These are phyloP conservation scores for Carassius carassius DNA, from an alignment of 2,113 vertebrate species.

Conservation along the genomic window DNA sequence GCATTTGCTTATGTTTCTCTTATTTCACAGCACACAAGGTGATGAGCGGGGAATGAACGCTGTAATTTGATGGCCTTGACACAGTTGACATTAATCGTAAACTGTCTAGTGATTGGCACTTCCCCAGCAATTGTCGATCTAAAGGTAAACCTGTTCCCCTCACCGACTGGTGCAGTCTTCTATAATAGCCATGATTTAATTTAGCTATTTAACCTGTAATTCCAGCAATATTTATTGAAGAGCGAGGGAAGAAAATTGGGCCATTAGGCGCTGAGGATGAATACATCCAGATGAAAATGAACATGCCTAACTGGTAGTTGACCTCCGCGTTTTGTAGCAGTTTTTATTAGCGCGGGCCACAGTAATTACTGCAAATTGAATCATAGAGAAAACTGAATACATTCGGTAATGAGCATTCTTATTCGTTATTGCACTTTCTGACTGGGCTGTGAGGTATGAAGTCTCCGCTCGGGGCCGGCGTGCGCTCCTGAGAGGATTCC, in stretches of 20 bases:
- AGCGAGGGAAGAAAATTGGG: constrained; percentile 95
- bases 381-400: constrained; percentile 92
- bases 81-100: constrained; percentile 82
- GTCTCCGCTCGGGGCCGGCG: constrained; percentile 22
- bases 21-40: constrained; percentile 39
- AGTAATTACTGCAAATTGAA: constrained; percentile 97
- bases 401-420: constrained; percentile 95
- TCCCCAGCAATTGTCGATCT: constrained; percentile 89
- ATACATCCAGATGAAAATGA: constrained; percentile 99
- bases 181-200: constrained; percentile 99
- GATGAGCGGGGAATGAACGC: constrained; percentile 50
- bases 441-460: constrained; percentile 52
- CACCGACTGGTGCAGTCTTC: constrained; percentile 75
- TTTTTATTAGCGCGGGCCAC: constrained; percentile 91
- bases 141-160: constrained; percentile 86
- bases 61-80: constrained; percentile 68
- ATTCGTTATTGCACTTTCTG: constrained; percentile 84
- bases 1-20: constrained; percentile 40
- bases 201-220: constrained; percentile 99
- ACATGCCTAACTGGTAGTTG: constrained; percentile 98
- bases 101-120: constrained; percentile 80
- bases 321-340: constrained; percentile 94
- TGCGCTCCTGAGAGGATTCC: constrained; percentile 40
- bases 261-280: constrained; percentile 98
- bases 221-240: constrained; percentile 99